Evolutionary conservation across 2,797 vertebrate genomes (phyloP).

Genomic region (Sebastes nivosus): DNA sequence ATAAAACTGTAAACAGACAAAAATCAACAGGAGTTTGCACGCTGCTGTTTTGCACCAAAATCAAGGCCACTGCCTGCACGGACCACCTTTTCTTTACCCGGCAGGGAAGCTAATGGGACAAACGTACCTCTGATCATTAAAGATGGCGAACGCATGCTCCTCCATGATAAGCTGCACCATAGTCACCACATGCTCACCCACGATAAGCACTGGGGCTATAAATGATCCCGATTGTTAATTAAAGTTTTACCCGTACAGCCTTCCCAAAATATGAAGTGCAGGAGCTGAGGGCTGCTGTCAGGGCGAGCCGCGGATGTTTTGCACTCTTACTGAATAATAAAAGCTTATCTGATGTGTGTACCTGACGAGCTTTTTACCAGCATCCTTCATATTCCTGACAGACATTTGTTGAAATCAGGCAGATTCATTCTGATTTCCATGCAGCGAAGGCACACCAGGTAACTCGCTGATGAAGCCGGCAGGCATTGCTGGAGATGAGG

Average conservation of each 20-base stretch:
- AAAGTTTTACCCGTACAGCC: conserved; percentile 32
- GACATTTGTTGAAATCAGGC: conserved; percentile 20
- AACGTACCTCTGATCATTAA: conserved; percentile 50
- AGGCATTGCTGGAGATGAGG: conserved; percentile 16
- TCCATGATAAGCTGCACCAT: conserved; percentile 39
- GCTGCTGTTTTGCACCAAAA: conserved; percentile 10
- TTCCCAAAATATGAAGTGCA: conserved; percentile 14
- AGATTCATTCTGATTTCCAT: conserved; percentile 17
- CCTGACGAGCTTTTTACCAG: conserved; percentile 7
- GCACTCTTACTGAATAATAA: conserved; percentile 26
- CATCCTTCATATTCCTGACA: conserved; percentile 27
- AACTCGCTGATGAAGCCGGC: conserved; percentile 19
- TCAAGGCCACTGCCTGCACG: conserved; percentile 1
- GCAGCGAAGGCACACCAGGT: conserved; percentile 11
- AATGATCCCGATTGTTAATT: conserved; percentile 58
- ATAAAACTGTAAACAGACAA: conserved; percentile 21
- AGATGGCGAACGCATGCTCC: conserved; percentile 42
- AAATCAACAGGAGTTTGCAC: conserved; percentile 20
- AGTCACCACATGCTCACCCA: conserved; percentile 33
- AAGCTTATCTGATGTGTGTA: conserved; percentile 5
- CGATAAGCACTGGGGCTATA: conserved; percentile 60
- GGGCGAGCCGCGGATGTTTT: not conserved
- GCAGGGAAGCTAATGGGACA: conserved; percentile 17
- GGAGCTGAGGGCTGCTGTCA: not conserved
- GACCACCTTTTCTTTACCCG: not conserved